Base-by-base conservation (phyloP, 1,140 invertebrate genomes). In the Steinernema feltiae region DNA sequence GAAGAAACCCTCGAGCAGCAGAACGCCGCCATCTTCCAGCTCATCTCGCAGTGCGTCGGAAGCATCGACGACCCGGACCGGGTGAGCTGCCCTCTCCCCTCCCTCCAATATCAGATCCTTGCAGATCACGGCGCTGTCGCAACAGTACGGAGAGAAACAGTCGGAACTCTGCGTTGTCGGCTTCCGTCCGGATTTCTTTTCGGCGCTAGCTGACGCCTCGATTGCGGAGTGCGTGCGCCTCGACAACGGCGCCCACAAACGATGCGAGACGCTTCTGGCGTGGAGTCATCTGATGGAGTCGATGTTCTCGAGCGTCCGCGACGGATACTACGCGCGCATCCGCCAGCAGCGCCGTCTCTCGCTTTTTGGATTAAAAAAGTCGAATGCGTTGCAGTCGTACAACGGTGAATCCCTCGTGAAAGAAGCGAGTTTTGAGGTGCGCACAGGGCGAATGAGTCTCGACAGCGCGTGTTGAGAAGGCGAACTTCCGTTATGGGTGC, bases 151-250 rank as follows among this genome's bases (percentile, higher is more conserved):
- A 7, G 75, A 82, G 76, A 79, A 82, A 27, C 82, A 83, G 32
- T 84, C 80, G 3, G 70, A 76, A 31, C 70, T 84, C 0, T 84
- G 84, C 53, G 78, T 79, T n/a, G 35, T 81, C 27, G 83, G 83
- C 15, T 85, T 85, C 73, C 81, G 84, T 1, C 83, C 83, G 7
- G 83, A 85, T 63, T 84, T 80, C 29, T 86, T 85, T 30, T 81
- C 83, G 1, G 74, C 75, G n/a, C 79, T 85, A 12, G 83, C 83
- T 27, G 83, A 85, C 74, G 84, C 83, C 1, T 81, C 80, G 0
- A 85, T 86, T 48, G 83, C 83, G 1, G 83, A 85, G 81, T 85
- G 83, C 48, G 83, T 85, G 17, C 74, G 77, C 73, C 72, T 86
- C 18, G 83, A 85, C 69, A 79, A 78, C 1, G 83, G 83, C 2